These are phyloP conservation scores for Todiramphus chloris DNA, from an alignment of 2,113 vertebrate genomes.

Conservation along the genomic window DNA sequence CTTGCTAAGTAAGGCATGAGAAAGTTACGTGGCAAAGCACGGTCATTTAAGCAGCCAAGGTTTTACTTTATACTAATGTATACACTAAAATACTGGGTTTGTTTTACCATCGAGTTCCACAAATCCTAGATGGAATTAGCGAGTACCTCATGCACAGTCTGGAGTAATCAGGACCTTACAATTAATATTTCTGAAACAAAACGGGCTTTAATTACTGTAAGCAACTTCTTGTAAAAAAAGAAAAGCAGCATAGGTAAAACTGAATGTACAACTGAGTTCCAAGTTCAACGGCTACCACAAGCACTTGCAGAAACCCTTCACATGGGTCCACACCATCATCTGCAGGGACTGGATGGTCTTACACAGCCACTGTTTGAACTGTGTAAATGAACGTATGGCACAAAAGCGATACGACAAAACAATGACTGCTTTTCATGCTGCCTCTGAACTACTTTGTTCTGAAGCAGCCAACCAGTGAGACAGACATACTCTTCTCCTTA, in stretches of 20 bases:
- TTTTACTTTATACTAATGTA: neutral
- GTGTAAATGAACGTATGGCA: neutral
- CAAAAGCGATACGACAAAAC: neutral
- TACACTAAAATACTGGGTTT: neutral
- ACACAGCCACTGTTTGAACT: neutral
- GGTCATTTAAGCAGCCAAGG: neutral
- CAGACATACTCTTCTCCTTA: neutral
- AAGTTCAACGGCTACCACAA: neutral
- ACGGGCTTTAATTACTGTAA: neutral
- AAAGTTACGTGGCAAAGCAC: neutral
- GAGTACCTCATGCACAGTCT: neutral
- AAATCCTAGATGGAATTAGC: neutral
- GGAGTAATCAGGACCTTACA: neutral
- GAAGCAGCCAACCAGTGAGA: neutral
- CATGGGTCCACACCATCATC: neutral
- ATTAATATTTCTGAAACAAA: neutral
- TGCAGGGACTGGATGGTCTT: neutral
- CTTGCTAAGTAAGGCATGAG: neutral
- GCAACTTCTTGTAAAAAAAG: neutral
- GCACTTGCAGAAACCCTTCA: neutral
- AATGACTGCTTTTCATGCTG: neutral
- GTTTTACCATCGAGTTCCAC: neutral
- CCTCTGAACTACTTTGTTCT: neutral
- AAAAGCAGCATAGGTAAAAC: neutral
- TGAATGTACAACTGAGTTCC: neutral